Evolutionary conservation across 1,140 invertebrate species (phyloP).

Genomic region (Drosophila tristis): DNA sequence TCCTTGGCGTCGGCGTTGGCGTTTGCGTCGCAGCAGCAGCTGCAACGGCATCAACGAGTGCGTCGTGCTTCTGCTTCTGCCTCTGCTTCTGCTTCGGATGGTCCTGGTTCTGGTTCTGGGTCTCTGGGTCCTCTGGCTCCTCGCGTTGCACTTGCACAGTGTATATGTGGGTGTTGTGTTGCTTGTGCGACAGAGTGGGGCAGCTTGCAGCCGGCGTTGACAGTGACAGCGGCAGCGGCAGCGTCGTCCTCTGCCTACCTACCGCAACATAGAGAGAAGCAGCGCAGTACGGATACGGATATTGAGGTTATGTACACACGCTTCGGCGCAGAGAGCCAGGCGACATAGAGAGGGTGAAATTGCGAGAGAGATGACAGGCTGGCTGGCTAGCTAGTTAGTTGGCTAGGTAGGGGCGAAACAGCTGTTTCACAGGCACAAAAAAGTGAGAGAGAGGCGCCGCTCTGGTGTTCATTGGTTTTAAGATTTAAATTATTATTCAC

Average conservation of each 20-base stretch:
- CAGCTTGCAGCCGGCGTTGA: conserved; percentile 15
- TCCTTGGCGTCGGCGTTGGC: conserved; percentile 42
- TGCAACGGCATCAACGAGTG: conserved; percentile 69
- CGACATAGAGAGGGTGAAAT: neutral
- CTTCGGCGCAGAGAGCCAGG: conserved; percentile 56
- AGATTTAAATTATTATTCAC: conserved; percentile 13
- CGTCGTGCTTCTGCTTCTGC: conserved; percentile 41
- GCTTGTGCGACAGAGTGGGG: conserved; percentile 1
- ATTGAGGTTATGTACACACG: conserved; percentile 78
- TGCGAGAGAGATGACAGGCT: conserved; percentile 27
- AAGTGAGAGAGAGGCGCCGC: conserved; percentile 7
- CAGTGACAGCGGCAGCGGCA: conserved; percentile 21
- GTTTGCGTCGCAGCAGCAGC: conserved; percentile 76
- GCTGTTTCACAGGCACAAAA: conserved; percentile 22
- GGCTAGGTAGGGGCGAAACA: conserved; percentile 13
- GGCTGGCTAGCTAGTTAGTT: too few relatives aligned
- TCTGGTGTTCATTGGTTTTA: conserved; percentile 36
- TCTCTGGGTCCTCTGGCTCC: conserved; percentile 7
- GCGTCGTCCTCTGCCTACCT: conserved; percentile 52
- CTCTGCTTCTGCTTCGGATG: conserved; percentile 24
- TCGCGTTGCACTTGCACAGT: conserved; percentile 53
- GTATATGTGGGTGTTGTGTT: neutral
- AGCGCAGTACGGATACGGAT: conserved; percentile 21
- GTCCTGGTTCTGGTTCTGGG: conserved; percentile 10
- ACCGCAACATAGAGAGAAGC: conserved; percentile 67